Conservation (phyloP, 1,140 invertebrate species). For the Diachasmimorpha longicaudata region DNA sequence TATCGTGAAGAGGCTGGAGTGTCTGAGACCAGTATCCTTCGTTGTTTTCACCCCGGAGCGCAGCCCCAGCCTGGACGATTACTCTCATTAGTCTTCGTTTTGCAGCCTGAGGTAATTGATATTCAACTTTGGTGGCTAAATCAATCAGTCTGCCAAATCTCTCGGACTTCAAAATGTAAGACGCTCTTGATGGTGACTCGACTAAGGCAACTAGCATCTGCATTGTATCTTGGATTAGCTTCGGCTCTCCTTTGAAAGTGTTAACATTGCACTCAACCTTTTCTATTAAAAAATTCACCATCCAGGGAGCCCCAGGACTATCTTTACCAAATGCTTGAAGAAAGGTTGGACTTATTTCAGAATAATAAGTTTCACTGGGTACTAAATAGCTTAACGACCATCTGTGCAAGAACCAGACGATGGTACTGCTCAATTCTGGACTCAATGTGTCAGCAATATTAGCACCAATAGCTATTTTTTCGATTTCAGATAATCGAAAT, state of each 20-base stretch:
- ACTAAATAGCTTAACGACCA: conserved; percentile 80
- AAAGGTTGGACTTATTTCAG: conserved; percentile 67
- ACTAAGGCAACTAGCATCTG: conserved; percentile 67
- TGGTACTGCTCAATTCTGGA: conserved; percentile 79
- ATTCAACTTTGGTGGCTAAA: conserved; percentile 58
- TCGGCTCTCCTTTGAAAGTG: conserved; percentile 66
- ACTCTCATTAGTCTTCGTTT: conserved; percentile 65
- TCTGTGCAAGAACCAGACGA: conserved; percentile 82
- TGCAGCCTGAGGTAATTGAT: conserved; percentile 59
- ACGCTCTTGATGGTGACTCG: conserved; percentile 62
- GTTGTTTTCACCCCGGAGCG: conserved; percentile 52
- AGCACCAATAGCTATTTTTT: conserved; percentile 69
- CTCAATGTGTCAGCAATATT: conserved; percentile 72
- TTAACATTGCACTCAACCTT: conserved; percentile 69
- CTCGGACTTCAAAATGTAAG: conserved; percentile 46
- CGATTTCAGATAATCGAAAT: conserved; percentile 73
- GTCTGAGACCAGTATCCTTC: conserved; percentile 66
- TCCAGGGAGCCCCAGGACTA: conserved; percentile 67
- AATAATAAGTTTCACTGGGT: conserved; percentile 72
- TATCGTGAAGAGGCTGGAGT: conserved; percentile 67
- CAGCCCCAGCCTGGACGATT: conserved; percentile 61
- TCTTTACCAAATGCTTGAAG: conserved; percentile 69
- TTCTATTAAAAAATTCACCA: conserved; percentile 68
- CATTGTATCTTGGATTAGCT: conserved; percentile 67
- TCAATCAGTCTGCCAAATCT: conserved; percentile 53